Conservation (phyloP, 1,140 invertebrate species). For the Sitodiplosis mosellana region DNA sequence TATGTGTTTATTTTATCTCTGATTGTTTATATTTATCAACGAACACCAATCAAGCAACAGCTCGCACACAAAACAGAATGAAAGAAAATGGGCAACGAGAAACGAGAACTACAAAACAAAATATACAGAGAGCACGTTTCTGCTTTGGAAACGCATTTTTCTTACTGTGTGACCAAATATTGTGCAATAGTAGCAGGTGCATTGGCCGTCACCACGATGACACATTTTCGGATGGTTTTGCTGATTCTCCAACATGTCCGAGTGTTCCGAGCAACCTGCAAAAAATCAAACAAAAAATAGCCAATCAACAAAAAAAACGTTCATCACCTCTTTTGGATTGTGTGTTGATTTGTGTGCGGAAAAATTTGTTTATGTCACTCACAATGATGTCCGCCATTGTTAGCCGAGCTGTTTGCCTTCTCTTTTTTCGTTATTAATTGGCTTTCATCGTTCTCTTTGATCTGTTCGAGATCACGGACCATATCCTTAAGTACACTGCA, state of each 20-base stretch:
- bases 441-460: constrained; percentile 2
- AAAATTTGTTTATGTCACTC: background rate
- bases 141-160: background rate
- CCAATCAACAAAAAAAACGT: background rate
- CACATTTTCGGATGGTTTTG: background rate
- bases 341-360: background rate
- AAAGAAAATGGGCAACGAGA: no score
- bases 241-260: constrained; percentile 15
- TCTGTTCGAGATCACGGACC: constrained; percentile 2
- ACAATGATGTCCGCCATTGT: background rate
- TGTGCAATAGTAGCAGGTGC: constrained; percentile 3
- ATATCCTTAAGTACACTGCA: constrained; percentile 3
- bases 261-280: constrained; percentile 20
- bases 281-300: background rate
- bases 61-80: background rate
- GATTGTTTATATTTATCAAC: no score
- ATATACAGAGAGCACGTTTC: background rate
- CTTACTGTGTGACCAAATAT: constrained; percentile 2
- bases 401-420: background rate
- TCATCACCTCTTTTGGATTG: no score
- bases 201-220: constrained; percentile 1
- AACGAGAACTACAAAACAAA: no score
- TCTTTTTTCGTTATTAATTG: background rate
- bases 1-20: no score
- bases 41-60: no score